Conservation (phyloP, 2,113 vertebrate species). For the Antigone vipio region DNA sequence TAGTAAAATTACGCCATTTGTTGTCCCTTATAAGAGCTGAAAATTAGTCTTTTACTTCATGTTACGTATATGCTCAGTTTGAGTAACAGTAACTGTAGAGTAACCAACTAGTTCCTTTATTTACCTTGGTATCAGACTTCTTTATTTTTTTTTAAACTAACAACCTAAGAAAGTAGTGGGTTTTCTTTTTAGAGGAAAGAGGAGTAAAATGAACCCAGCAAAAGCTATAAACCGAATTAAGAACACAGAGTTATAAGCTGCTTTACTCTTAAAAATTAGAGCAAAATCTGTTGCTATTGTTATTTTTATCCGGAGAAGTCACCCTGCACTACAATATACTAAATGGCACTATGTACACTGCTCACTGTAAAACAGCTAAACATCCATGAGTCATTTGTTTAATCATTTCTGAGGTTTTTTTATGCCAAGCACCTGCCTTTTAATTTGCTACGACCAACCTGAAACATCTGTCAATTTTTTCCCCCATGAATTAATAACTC, state of each 20-base stretch:
- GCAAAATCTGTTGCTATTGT: neutral
- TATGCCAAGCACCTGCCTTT: conserved; percentile 55
- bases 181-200: neutral
- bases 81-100: neutral
- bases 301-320: neutral
- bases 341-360: neutral
- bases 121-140: neutral
- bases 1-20: neutral
- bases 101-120: neutral
- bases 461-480: conserved; percentile 66
- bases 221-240: neutral
- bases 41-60: neutral
- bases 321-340: neutral
- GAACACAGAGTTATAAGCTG: neutral
- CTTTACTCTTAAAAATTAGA: neutral
- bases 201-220: neutral
- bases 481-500: conserved; percentile 65
- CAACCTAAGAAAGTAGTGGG: neutral
- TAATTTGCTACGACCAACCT: conserved; percentile 66
- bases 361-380: neutral
- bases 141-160: neutral
- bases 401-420: conserved; percentile 45
- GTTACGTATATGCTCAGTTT: neutral
- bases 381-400: neutral
- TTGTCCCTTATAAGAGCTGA: neutral